These are phyloP conservation scores for Lacerta bilineata DNA, from an alignment of 2,797 vertebrate genomes.

Conservation along the genomic window DNA sequence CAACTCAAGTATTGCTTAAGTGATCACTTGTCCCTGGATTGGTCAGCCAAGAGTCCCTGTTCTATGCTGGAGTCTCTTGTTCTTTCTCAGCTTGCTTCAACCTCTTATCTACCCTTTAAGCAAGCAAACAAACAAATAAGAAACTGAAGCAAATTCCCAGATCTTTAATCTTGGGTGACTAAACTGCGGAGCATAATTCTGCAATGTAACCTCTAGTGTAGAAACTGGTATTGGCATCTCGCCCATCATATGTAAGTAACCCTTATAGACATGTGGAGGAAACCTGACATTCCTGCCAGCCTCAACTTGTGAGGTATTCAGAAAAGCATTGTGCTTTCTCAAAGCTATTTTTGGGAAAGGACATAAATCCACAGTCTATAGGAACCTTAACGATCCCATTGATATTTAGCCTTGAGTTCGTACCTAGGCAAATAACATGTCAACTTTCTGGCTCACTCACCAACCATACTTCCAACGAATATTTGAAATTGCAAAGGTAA, in stretches of 20 bases:
- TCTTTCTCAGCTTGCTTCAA: not conserved
- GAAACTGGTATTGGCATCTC: not conserved
- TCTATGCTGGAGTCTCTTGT: not conserved
- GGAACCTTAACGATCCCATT: not conserved
- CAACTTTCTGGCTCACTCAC: slow-evolving; percentile 31
- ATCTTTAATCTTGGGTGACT: not conserved
- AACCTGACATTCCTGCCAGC: not conserved
- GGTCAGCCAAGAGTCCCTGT: not conserved
- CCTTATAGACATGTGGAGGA: not conserved
- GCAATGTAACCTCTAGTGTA: not conserved
- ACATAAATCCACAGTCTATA: slow-evolving; percentile 16
- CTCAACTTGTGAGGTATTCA: not conserved
- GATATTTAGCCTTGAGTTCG: slow-evolving; percentile 46
- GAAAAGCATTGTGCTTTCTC: not conserved
- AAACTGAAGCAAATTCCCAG: not conserved
- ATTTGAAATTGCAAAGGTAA: slow-evolving; percentile 29
- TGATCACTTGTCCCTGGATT: no score
- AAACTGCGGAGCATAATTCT: not conserved
- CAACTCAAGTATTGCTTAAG: no score
- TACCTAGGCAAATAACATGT: slow-evolving; percentile 24
- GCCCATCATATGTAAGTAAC: no score
- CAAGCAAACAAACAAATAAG: not conserved
- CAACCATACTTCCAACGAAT: slow-evolving; percentile 39
- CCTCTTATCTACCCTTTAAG: not conserved
- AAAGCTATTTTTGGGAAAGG: not conserved